These are phyloP conservation scores for Rhynchonycteris naso DNA, from an alignment of 2,797 vertebrate species.

Conservation along the genomic window DNA sequence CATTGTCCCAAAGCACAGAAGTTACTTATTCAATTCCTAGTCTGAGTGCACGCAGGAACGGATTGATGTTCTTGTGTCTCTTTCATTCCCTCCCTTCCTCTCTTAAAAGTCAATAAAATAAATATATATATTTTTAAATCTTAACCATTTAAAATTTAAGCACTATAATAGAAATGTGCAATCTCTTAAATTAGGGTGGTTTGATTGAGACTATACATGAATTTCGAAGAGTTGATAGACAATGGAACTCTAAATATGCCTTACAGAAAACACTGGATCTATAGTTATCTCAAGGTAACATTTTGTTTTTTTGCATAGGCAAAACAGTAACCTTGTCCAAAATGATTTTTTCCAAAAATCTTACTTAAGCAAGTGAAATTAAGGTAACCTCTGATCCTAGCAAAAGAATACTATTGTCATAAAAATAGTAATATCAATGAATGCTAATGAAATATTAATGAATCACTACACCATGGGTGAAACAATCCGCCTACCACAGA, in stretches of 20 bases:
- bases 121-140: background rate
- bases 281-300: background rate
- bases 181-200: background rate
- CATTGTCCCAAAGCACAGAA: too few species aligned
- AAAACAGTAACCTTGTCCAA: background rate
- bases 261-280: background rate
- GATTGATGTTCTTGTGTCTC: too few species aligned
- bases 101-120: too few species aligned
- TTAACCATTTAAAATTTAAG: background rate
- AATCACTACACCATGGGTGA: background rate
- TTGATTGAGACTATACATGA: background rate
- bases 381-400: background rate
- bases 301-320: background rate
- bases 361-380: background rate
- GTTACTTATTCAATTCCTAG: too few species aligned
- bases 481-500: background rate
- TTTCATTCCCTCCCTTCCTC: too few species aligned
- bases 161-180: background rate
- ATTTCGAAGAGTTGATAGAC: background rate
- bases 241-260: background rate
- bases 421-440: slow-evolving; percentile 25
- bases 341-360: slow-evolving; percentile 10
- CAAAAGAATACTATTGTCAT: background rate
- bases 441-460: slow-evolving; percentile 14
- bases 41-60: too few species aligned